A percentile compares a stretch with the other conserved stretches of the same genome.
Conservation (phyloP, 2,113 vertebrate genomes). For the Sprattus sprattus region DNA sequence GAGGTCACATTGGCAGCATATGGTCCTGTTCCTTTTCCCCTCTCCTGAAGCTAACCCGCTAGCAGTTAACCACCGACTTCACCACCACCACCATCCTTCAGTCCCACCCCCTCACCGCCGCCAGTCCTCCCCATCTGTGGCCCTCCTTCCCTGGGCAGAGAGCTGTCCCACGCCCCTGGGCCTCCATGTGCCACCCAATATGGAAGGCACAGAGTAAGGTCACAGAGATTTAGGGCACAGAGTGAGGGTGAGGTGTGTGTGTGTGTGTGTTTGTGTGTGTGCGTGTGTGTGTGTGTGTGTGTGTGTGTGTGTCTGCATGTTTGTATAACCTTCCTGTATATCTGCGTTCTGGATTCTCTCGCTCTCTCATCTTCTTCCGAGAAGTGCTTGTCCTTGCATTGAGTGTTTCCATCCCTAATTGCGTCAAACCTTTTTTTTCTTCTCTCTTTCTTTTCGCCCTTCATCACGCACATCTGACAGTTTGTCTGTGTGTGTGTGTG, state of each 20-base stretch:
- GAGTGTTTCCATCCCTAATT: slow-evolving; percentile 66
- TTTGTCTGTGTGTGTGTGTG: slow-evolving; percentile 52
- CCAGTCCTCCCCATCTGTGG: slow-evolving; percentile 56
- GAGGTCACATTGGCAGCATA: slow-evolving; percentile 49
- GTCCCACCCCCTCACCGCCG: slow-evolving; percentile 10
- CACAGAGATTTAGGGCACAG: too few relatives aligned
- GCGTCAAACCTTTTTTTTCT: slow-evolving; percentile 66
- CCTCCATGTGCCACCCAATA: slow-evolving; percentile 59
- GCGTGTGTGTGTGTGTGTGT: not conserved
- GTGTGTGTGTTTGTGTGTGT: not conserved
- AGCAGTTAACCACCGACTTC: slow-evolving; percentile 13
- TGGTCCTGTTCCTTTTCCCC: slow-evolving; percentile 40
- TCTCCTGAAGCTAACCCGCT: slow-evolving; percentile 44
- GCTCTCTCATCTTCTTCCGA: too few relatives aligned
- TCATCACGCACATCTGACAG: slow-evolving; percentile 67
- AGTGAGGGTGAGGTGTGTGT: too few relatives aligned
- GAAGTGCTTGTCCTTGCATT: slow-evolving; percentile 25
- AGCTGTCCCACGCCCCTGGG: slow-evolving; percentile 32
- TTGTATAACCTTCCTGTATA: not conserved
- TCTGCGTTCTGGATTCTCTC: too few relatives aligned
- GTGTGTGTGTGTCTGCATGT: not conserved
- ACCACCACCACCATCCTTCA: not conserved
- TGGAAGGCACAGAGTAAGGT: slow-evolving; percentile 38
- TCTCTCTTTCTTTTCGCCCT: slow-evolving; percentile 13
- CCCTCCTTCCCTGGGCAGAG: slow-evolving; percentile 33